Base-by-base conservation (phyloP, 1,140 invertebrate species). In the Tribolium castaneum region DNA sequence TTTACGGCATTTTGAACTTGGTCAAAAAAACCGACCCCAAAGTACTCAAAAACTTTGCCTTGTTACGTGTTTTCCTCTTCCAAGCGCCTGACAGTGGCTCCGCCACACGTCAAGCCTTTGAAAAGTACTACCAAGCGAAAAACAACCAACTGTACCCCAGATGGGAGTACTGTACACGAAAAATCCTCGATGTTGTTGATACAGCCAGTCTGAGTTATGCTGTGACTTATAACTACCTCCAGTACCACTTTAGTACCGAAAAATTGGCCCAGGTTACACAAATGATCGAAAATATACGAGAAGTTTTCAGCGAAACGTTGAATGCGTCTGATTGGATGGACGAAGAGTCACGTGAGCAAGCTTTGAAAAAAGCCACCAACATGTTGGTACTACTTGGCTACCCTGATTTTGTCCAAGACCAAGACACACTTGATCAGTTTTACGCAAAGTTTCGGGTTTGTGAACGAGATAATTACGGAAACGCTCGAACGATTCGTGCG, bases 321-420 rank as follows among this genome's bases (percentile, higher is more conserved):
- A 82, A 89, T 0, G 88, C 91, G 78, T 87, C 94, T 7, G 89
- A 92, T 9, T 96, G 95, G 95, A 95, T 96, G 93, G 94, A 96
- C 84, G 86, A 88, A 1, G 4, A 73, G 9, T 80, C 83, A 3
- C 83, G 80, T 77, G 73, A 39, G 12, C 62, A 77, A 5, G 83
- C 84, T 4, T 70, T 77, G 12, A 71, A 51, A 13, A 86, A 86
- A 80, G 80, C 80, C 2, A 22, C 81, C 3, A 84, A 83, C 6
- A 82, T 85, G 70, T 76, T 84, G 13, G 79, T 72, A 1, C 75
- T 86, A 5, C 50, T 84, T 14, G 85, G 81, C 3, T 84, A 82
- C 71, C 84, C 84, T 1, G 80, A 83, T 35, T 82, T 82, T 54
- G 74, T 80, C n/a, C 73, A 80, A 14, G 56, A 84, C 14, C 39